Base-by-base conservation (phyloP, 2,797 vertebrate species). In the Karalla daura region DNA sequence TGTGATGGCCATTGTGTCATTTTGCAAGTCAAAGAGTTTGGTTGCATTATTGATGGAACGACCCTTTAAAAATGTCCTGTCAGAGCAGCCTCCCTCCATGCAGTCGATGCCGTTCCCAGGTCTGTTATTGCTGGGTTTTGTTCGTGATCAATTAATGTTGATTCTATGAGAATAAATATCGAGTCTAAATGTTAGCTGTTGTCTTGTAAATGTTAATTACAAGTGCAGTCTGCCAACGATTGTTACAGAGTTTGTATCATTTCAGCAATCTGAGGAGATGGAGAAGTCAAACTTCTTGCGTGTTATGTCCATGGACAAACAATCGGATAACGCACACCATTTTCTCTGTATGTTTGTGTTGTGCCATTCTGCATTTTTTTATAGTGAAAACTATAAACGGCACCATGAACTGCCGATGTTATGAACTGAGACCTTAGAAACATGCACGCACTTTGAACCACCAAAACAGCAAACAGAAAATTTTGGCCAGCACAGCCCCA, bases 21-120 rank as follows among this genome's bases (percentile, higher is more conserved):
- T 76, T 56, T 36, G 33, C 27, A 11, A 20, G 64, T 56, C 37
- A 5, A 5, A 14, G 14, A n/a, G 27, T 60, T 63, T 47, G 39
- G 60, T 35, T 3, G 3, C 17, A 15, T 32, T 20, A 46, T 43
- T 61, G 47, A 20, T n/a, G 14, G 10, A 35, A 39, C 53, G 47
- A 63, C 70, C 40, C 39, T 23, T 65, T 59, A 40, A 62, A 68
- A 55, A 63, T 43, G 67, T 54, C 39, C 33, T 25, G 27, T 63
- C 44, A 68, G n/a, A 47, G 39, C 21, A 45, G 21, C 39, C 39
- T 58, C 24, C 23, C 37, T 10, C n/a, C 0, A 0, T 24, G 12
- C 36, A 30, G 5, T 52, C 63, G 67, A 5, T 37, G 47, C 24
- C 35, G 24, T 61, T 50, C 20, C 21, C 18, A 15, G 21, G 21